phyloP scores from a whole-genome alignment of 2,113 vertebrate genomes.

The Dipodomys ordii region DNA sequence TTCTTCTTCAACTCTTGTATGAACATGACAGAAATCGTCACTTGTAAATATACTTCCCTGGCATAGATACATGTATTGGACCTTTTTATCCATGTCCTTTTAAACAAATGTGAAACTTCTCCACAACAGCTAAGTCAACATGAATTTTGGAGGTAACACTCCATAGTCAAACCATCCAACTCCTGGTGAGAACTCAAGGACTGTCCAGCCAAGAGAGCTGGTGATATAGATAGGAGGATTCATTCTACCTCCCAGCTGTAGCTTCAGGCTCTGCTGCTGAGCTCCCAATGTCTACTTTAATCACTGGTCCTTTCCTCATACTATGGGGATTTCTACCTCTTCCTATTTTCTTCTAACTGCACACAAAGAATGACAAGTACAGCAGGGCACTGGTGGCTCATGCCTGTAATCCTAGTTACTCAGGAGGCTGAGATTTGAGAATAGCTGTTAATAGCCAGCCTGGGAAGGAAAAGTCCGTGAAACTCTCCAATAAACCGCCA shows the following conservation, averaged over 20 bases:
- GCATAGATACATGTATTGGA: background rate
- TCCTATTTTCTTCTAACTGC: background rate
- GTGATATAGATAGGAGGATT: background rate
- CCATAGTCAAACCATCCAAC: background rate
- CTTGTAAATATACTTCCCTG: background rate
- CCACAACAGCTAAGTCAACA: background rate
- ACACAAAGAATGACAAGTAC: background rate
- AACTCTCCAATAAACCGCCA: no score
- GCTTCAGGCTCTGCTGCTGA: background rate
- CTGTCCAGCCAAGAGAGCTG: background rate
- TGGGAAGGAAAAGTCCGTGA: no score
- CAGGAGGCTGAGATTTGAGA: no score
- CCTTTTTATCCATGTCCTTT: background rate
- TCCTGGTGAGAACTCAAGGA: background rate
- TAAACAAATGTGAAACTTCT: background rate
- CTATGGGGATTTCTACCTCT: background rate
- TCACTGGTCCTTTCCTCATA: background rate
- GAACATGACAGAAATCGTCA: background rate
- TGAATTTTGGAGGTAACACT: background rate
- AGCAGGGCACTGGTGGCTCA: no score
- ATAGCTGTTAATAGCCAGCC: no score
- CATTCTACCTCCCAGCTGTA: background rate
- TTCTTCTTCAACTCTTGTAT: background rate
- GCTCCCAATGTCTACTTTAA: background rate
- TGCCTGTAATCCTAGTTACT: no score